Evolutionary conservation across 2,113 vertebrate species (phyloP).

Genomic region (Etia nguti): DNA sequence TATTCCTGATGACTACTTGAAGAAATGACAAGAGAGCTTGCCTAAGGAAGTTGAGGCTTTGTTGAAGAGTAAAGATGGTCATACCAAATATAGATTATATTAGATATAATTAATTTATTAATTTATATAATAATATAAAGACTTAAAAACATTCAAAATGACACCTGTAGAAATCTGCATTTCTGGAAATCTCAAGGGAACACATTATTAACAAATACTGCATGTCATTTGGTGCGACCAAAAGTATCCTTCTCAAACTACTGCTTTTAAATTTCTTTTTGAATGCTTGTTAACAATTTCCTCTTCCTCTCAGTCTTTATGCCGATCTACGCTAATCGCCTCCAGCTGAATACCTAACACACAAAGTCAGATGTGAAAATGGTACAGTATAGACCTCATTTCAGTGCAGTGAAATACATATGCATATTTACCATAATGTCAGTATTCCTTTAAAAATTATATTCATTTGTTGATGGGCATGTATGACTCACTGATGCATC

Average conservation of each 20-base stretch:
- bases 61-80: not conserved
- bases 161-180: not conserved
- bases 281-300: not conserved
- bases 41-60: not conserved
- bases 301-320: not conserved
- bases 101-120: too few species aligned
- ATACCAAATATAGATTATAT: not conserved
- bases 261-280: not conserved
- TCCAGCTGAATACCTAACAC: not conserved
- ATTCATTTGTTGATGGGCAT: not conserved
- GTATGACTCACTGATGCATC: slow-evolving; percentile 13
- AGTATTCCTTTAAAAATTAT: not conserved
- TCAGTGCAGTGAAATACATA: not conserved
- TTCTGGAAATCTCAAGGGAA: not conserved
- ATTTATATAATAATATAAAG: too few species aligned
- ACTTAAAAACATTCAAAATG: not conserved
- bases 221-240: not conserved
- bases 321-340: not conserved
- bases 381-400: not conserved
- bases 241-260: not conserved
- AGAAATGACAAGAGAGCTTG: not conserved
- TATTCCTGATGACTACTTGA: not conserved
- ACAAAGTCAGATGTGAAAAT: not conserved
- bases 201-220: not conserved
- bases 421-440: not conserved